Evolutionary conservation across 2,113 vertebrate genomes (phyloP).

Genomic region (Clarias batrachus): DNA sequence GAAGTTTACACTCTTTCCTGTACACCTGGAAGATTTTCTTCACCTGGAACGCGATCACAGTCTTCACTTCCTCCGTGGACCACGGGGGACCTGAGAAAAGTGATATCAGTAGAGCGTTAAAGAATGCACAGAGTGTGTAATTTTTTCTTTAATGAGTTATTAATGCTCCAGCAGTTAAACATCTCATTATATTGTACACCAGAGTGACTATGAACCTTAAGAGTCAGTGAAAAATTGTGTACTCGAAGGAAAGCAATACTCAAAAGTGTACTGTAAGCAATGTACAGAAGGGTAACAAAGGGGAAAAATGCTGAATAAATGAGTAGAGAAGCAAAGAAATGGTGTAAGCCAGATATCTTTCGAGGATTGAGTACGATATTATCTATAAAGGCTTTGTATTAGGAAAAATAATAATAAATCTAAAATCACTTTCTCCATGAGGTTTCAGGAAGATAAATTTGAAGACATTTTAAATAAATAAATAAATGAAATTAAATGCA

Average conservation of each 20-base stretch:
- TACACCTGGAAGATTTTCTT: constrained; percentile 48
- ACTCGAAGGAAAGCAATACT: not conserved
- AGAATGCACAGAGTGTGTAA: not conserved
- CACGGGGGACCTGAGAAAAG: constrained; percentile 1
- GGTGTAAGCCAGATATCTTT: too few relatives aligned
- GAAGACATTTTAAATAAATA: too few relatives aligned
- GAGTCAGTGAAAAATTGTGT: not conserved
- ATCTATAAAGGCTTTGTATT: too few relatives aligned
- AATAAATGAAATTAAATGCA: too few relatives aligned
- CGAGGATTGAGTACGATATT: too few relatives aligned
- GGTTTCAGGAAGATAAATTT: too few relatives aligned
- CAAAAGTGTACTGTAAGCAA: not conserved
- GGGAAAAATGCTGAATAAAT: not conserved
- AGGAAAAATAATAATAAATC: too few relatives aligned
- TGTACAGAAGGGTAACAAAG: not conserved
- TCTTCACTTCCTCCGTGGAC: not conserved
- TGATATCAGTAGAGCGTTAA: not conserved
- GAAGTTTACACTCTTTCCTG: not conserved
- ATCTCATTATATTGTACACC: not conserved
- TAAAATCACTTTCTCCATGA: too few relatives aligned
- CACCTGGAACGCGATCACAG: not conserved
- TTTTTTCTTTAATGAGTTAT: not conserved
- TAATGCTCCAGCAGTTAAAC: not conserved
- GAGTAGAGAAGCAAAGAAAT: not conserved
- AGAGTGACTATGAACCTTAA: not conserved